A percentile compares a stretch with the other conserved stretches of the same genome.
Conservation (phyloP, 2,888 invertebrate genomes). For the Nymphalis c-album region DNA sequence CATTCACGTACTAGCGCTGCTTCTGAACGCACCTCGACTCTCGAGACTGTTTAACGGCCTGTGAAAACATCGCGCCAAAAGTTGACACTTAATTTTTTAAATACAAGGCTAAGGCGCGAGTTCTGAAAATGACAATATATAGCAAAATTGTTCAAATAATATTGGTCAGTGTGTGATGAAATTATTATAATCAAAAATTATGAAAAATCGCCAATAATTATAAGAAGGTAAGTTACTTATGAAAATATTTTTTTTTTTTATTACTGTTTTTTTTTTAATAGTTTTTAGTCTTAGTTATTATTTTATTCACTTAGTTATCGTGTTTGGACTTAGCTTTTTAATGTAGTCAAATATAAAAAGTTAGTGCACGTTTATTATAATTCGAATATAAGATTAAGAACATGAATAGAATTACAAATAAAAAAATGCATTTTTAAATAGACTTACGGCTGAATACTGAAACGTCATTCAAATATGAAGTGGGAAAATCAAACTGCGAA, state of each 20-base stretch:
- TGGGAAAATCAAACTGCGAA: too few relatives aligned
- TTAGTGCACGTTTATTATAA: too few relatives aligned
- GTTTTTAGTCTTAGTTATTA: too few relatives aligned
- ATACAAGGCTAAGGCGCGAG: background rate
- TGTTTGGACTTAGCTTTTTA: too few relatives aligned
- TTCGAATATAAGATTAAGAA: too few relatives aligned
- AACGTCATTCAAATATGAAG: too few relatives aligned
- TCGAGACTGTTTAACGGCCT: background rate
- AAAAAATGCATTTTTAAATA: too few relatives aligned
- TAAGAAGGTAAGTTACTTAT: conserved; percentile 8
- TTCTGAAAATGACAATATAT: conserved; percentile 71
- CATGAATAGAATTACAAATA: too few relatives aligned
- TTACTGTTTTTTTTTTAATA: background rate
- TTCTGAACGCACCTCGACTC: conserved; percentile 25
- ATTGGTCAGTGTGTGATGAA: conserved; percentile 65
- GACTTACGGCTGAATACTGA: too few relatives aligned
- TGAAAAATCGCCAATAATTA: background rate
- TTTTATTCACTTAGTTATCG: too few relatives aligned
- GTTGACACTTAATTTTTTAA: background rate
- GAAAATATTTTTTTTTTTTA: background rate
- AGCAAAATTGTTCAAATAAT: conserved; percentile 79
- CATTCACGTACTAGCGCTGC: conserved; percentile 54
- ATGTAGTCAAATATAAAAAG: too few relatives aligned
- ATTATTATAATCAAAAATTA: conserved; percentile 15
- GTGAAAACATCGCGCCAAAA: conserved; percentile 18